Conservation (phyloP, 2,888 invertebrate genomes). For the Papilio protenor region DNA sequence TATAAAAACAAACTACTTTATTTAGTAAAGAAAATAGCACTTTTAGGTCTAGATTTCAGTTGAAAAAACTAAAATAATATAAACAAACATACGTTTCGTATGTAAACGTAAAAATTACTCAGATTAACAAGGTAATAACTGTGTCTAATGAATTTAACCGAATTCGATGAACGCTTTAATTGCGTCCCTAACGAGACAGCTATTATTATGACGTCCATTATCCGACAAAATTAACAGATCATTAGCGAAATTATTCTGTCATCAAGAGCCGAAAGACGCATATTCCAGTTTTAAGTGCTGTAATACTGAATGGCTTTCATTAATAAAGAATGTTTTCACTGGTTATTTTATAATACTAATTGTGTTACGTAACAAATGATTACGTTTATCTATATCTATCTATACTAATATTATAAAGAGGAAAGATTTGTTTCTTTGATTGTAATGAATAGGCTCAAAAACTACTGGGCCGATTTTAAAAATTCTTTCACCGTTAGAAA, state of each 20-base stretch:
- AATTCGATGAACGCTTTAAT: constrained; percentile 50
- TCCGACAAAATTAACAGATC: constrained; percentile 63
- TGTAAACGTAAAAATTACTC: constrained; percentile 47
- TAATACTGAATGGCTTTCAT: constrained; percentile 4
- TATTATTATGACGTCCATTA: constrained; percentile 68
- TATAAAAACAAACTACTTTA: no score
- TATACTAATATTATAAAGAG: no score
- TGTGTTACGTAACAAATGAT: not conserved
- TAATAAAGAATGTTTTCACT: not conserved
- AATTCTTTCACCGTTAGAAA: no score
- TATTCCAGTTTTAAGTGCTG: constrained; percentile 19
- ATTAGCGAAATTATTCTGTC: constrained; percentile 63
- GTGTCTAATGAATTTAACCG: constrained; percentile 24
- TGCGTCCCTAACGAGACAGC: constrained; percentile 54
- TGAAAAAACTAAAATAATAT: not conserved
- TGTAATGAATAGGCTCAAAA: no score
- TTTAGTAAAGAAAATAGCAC: no score
- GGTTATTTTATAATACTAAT: not conserved
- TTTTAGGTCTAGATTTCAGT: not conserved
- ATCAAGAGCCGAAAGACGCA: constrained; percentile 51
- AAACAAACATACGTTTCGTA: constrained; percentile 28
- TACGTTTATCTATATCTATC: no score
- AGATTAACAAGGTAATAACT: constrained; percentile 20
- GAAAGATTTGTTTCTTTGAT: no score
- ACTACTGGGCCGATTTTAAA: no score